Evolutionary conservation across 2,797 vertebrate species (phyloP).

Genomic region (Lates japonicus): DNA sequence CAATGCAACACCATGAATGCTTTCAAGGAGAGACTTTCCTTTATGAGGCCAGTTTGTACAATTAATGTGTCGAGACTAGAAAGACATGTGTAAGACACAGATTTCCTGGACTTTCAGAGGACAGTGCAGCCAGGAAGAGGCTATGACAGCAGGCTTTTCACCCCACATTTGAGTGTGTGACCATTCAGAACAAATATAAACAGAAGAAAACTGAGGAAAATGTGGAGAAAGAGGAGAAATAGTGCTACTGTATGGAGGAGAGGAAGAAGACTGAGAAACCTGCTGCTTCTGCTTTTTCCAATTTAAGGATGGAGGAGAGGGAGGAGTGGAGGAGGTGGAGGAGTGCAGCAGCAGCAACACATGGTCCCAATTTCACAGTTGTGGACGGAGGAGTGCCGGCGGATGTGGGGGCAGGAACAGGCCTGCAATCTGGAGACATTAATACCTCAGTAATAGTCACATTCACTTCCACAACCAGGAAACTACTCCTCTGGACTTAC

Average conservation of each 20-base stretch:
- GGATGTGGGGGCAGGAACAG: conserved; percentile 85
- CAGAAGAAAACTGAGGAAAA: neutral
- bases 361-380: conserved; percentile 87
- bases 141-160: neutral
- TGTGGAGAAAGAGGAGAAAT: neutral
- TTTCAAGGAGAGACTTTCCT: neutral
- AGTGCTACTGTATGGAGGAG: neutral
- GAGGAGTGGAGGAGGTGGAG: conserved; percentile 15
- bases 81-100: neutral
- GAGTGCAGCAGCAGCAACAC: conserved; percentile 68
- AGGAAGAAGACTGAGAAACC: conserved; percentile 20
- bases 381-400: conserved; percentile 83
- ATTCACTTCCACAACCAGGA: conserved; percentile 84
- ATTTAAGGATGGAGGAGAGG: conserved; percentile 26
- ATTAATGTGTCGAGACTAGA: neutral
- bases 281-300: conserved; percentile 1
- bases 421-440: conserved; percentile 86
- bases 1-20: neutral
- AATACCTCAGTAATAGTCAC: conserved; percentile 86
- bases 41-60: neutral
- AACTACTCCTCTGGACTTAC: conserved; percentile 57
- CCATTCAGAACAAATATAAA: neutral
- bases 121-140: neutral
- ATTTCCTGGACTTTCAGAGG: neutral
- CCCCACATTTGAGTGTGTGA: neutral